phyloP scores from a whole-genome alignment of 2,888 invertebrate genomes.

The Opisthograptis luteolata region DNA sequence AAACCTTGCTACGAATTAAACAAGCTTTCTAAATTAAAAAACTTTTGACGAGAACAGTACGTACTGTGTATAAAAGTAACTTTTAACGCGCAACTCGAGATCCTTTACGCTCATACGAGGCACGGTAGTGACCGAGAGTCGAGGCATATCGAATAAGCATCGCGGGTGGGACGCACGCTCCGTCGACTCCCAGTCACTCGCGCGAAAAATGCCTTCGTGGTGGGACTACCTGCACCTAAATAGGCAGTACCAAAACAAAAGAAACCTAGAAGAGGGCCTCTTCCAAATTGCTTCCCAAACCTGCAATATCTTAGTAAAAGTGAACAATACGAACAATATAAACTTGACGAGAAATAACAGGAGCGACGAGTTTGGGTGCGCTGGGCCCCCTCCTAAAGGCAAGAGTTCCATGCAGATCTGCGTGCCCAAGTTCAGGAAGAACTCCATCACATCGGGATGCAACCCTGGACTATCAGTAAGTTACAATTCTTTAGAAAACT shows the following conservation, averaged over 20 bases:
- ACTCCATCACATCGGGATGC: constrained; percentile 79
- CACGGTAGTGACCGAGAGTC: neutral
- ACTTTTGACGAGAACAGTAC: constrained; percentile 46
- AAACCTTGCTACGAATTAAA: no score
- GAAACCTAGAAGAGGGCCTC: constrained; percentile 89
- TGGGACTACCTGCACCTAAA: constrained; percentile 85
- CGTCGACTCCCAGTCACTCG: constrained; percentile 9
- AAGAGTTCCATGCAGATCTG: constrained; percentile 83
- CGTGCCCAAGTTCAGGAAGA: constrained; percentile 81
- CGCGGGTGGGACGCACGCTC: constrained; percentile 44
- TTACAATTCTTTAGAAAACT: constrained; percentile 28
- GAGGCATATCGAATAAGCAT: constrained; percentile 44
- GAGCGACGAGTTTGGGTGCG: constrained; percentile 85
- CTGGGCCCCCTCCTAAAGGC: constrained; percentile 70
- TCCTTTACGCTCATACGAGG: constrained; percentile 16
- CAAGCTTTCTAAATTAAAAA: no score
- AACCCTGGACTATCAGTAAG: constrained; percentile 86
- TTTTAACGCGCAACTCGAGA: constrained; percentile 72
- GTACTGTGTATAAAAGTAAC: constrained; percentile 44
- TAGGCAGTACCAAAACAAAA: constrained; percentile 79
- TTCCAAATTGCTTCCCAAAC: constrained; percentile 92
- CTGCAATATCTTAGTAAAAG: constrained; percentile 90
- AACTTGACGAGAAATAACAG: constrained; percentile 86
- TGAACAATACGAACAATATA: constrained; percentile 90
- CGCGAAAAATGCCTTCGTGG: constrained; percentile 83